Evolutionary conservation across 2,888 invertebrate species (phyloP).

Genomic region (Hydropsyche betteni): DNA sequence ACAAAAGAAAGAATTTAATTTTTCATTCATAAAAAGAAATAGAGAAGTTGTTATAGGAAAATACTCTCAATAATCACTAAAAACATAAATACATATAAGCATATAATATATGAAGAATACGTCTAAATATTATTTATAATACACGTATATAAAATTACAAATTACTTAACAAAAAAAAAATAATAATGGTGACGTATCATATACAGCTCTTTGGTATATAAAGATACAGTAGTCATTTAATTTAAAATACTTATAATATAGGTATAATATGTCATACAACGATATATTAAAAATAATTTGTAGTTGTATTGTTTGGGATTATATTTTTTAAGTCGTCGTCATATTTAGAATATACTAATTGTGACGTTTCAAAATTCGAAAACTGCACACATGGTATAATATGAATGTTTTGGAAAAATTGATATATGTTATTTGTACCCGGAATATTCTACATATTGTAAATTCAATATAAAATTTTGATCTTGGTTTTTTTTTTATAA

Average conservation of each 20-base stretch:
- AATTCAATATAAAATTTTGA: too few species aligned
- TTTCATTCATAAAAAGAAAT: too few species aligned
- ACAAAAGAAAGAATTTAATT: too few species aligned
- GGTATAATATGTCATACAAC: conserved; percentile 2
- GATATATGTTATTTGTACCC: too few species aligned
- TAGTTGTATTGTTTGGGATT: conserved; percentile 24
- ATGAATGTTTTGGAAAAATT: too few species aligned
- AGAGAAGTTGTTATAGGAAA: too few species aligned
- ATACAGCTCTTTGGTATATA: conserved; percentile 50
- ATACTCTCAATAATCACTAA: not conserved
- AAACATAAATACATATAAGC: not conserved
- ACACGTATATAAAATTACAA: conserved; percentile 36
- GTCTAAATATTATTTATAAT: conserved; percentile 16
- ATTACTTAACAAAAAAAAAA: conserved; percentile 34
- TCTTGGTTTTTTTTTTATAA: too few species aligned
- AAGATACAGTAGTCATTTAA: conserved; percentile 34
- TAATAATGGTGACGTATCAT: conserved; percentile 37
- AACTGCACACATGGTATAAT: too few species aligned
- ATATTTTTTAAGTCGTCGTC: not conserved
- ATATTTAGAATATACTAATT: too few species aligned
- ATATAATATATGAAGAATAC: conserved; percentile 1
- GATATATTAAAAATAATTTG: conserved; percentile 12
- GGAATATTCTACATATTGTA: too few species aligned
- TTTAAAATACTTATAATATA: not conserved
- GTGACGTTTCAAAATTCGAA: too few species aligned